phyloP scores from a whole-genome alignment of 2,113 vertebrate genomes.

The Pterocles burchelli region DNA sequence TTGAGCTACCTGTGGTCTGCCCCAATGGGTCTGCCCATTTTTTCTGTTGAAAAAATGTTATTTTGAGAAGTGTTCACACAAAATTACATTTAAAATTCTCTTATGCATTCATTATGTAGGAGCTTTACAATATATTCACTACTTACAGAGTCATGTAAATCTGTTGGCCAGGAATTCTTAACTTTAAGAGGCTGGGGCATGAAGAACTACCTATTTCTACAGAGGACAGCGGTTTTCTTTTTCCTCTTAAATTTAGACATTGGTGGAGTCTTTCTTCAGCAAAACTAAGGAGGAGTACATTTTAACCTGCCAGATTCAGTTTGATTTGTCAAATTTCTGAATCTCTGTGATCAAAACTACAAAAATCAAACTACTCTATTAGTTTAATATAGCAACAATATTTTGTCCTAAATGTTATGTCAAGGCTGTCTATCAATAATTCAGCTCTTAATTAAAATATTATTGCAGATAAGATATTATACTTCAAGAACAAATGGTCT shows the following conservation, averaged over 20 bases:
- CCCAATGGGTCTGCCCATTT: too few species aligned
- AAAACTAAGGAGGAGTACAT: neutral
- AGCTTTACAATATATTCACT: neutral
- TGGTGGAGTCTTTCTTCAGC: neutral
- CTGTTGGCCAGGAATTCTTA: neutral
- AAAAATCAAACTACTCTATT: neutral
- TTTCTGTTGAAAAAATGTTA: neutral
- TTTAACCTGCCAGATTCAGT: conserved; percentile 5
- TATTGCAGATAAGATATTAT: neutral
- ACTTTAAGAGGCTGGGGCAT: neutral
- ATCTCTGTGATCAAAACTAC: neutral
- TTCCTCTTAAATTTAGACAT: neutral
- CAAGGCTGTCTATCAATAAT: conserved; percentile 23
- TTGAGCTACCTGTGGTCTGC: neutral
- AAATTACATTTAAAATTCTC: neutral
- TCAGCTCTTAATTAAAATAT: neutral
- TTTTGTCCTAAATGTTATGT: conserved; percentile 4
- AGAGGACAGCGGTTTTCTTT: neutral
- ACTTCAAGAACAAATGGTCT: neutral
- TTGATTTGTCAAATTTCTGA: neutral
- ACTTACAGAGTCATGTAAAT: neutral
- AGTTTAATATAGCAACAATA: neutral
- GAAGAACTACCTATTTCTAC: neutral
- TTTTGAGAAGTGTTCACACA: neutral
- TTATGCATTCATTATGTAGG: neutral